Conservation (phyloP, 1,140 invertebrate species). For the Rhagoletis pomonella region DNA sequence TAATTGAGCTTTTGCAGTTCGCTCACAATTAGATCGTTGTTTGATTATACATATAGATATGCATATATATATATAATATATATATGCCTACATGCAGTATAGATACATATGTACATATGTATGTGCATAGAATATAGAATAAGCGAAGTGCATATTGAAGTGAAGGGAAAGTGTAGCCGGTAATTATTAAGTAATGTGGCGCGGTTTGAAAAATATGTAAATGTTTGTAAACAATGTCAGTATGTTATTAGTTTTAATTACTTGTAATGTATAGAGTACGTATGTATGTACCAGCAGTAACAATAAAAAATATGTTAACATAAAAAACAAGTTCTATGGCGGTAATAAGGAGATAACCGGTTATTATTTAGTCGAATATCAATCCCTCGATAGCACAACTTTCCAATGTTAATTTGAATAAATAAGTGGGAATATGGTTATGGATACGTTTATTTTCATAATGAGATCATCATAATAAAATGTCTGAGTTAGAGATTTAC, state of each 20-base stretch:
- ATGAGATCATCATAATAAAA: too few species aligned
- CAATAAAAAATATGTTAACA: neutral
- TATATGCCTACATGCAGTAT: neutral
- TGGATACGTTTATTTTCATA: too few species aligned
- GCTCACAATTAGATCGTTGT: neutral
- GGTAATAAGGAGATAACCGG: neutral
- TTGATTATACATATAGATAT: neutral
- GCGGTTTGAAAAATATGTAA: neutral
- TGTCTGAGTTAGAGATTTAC: too few species aligned
- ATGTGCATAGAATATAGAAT: neutral
- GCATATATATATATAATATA: neutral
- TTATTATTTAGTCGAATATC: neutral
- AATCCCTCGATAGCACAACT: too few species aligned
- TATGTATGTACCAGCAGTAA: neutral
- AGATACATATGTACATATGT: neutral
- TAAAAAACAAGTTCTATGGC: neutral
- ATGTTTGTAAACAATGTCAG: conserved; percentile 16
- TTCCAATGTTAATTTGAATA: too few species aligned
- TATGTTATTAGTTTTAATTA: neutral
- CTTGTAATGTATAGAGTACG: neutral
- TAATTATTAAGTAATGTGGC: conserved; percentile 24
- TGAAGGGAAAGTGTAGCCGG: neutral
- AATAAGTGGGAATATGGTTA: too few species aligned
- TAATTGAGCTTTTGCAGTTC: neutral
- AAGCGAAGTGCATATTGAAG: neutral